phyloP scores from a whole-genome alignment of 2,888 invertebrate genomes.

The Eulithis testata region DNA sequence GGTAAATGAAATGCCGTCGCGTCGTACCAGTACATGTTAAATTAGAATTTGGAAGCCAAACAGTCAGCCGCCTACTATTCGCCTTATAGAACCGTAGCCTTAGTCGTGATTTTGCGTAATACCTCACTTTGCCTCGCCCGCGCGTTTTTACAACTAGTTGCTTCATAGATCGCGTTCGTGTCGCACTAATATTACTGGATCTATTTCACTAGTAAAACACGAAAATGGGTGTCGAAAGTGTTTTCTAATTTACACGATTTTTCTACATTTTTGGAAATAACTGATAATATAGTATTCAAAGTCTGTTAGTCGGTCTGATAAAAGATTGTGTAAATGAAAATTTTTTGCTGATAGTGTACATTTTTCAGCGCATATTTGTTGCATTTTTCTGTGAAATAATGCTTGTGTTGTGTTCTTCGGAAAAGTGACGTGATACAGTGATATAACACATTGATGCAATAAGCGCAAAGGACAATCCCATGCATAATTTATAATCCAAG shows the following conservation, averaged over 20 bases:
- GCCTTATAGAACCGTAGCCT: no score
- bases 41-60: no score
- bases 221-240: constrained; percentile 43
- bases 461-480: constrained; percentile 22
- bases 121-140: constrained; percentile 66
- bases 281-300: no score
- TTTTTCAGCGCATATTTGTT: neutral
- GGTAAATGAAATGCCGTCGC: no score
- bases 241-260: constrained; percentile 37
- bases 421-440: constrained; percentile 28
- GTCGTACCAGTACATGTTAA: no score
- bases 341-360: no score
- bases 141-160: constrained; percentile 68
- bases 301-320: no score
- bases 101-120: constrained; percentile 82
- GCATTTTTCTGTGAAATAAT: neutral
- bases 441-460: constrained; percentile 32
- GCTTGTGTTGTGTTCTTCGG: constrained; percentile 1
- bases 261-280: neutral
- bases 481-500: constrained; percentile 21
- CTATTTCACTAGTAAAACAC: constrained; percentile 8
- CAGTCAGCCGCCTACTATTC: no score
- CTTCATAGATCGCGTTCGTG: constrained; percentile 61
- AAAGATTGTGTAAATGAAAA: no score
- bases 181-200: constrained; percentile 42